A percentile compares a stretch with the other conserved stretches of the same genome.
These are phyloP conservation scores for Incurvaria masculella DNA, from an alignment of 2,888 invertebrate genomes.

Conservation along the genomic window DNA sequence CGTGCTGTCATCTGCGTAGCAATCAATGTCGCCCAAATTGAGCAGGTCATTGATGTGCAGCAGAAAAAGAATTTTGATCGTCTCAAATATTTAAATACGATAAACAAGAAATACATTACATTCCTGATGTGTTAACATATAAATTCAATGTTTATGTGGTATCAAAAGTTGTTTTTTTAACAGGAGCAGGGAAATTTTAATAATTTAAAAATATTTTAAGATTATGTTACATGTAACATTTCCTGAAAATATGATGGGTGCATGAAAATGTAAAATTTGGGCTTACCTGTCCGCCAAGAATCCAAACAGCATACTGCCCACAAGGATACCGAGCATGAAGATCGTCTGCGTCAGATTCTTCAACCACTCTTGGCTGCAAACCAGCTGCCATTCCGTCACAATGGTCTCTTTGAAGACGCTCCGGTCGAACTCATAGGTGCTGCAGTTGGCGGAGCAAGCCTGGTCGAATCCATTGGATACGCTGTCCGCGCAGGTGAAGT, in stretches of 20 bases:
- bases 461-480: slow-evolving; percentile 35
- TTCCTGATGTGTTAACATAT: not conserved
- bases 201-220: too few relatives aligned
- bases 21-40: too few relatives aligned
- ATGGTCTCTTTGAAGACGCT: slow-evolving; percentile 69
- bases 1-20: too few relatives aligned
- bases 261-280: too few relatives aligned
- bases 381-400: slow-evolving; percentile 71
- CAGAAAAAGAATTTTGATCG: too few relatives aligned
- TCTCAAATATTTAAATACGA: too few relatives aligned
- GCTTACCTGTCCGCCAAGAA: slow-evolving; percentile 72
- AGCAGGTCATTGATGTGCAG: too few relatives aligned
- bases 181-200: not conserved
- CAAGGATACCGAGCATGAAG: slow-evolving; percentile 74
- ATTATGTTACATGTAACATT: too few relatives aligned
- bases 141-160: not conserved
- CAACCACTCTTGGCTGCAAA: slow-evolving; percentile 63
- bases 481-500: slow-evolving; percentile 47
- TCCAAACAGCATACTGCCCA: slow-evolving; percentile 73
- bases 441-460: slow-evolving; percentile 53
- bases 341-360: slow-evolving; percentile 73
- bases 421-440: slow-evolving; percentile 58
- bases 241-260: too few relatives aligned
- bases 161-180: not conserved
- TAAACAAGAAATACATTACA: not conserved